Base-by-base conservation (phyloP, 2,797 vertebrate species). In the Platalea minor region DNA sequence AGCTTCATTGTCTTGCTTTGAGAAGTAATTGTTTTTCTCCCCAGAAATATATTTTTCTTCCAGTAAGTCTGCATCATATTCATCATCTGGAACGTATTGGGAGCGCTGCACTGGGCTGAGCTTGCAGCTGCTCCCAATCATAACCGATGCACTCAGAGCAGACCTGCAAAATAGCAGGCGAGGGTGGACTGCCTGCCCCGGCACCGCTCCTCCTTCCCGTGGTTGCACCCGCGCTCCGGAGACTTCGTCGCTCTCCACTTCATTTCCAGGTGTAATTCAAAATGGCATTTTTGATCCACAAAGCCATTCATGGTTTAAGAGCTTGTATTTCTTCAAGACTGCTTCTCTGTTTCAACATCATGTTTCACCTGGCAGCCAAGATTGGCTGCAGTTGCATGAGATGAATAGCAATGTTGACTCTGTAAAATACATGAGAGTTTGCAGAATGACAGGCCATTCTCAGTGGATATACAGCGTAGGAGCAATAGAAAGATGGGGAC, bases 121-220 rank as follows among this genome's bases (percentile, higher is more conserved):
- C 68, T 69, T 93, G 91, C 97, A 97, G 97, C 97, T 97, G 97
- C 96, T 97, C 94, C 94, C 93, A 95, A 95, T 97, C 95, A 96
- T 90, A 78, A 31, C 54, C 17, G 7, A 90, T n/a, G 90, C 8
- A 8, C 91, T 94, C 89, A 33, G 79, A 90, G 69, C 76, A 74
- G 79, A 96, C 96, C 91, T 97, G 94, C 83, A 51, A 88, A 79
- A 61, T 17, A 0, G 46, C 85, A 39, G 93, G 61, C 70, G 1
- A 88, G 70, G 87, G 25, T 69, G 70, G 21, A 78, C 73, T 10
- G 50, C 19, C 50, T 19, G 89, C 67, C 69, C 77, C 5, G 1
- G 74, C 83, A 35, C 50, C 0, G 0, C 54, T 88, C 51, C 89
- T 93, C 61, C 89, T 82, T 64, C 81, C 83, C 8, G 0, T 1